Evolutionary conservation across 2,888 invertebrate genomes (phyloP), one percentile per base, ranked within the genome.

Genomic region (Griposia aprilina): DNA sequence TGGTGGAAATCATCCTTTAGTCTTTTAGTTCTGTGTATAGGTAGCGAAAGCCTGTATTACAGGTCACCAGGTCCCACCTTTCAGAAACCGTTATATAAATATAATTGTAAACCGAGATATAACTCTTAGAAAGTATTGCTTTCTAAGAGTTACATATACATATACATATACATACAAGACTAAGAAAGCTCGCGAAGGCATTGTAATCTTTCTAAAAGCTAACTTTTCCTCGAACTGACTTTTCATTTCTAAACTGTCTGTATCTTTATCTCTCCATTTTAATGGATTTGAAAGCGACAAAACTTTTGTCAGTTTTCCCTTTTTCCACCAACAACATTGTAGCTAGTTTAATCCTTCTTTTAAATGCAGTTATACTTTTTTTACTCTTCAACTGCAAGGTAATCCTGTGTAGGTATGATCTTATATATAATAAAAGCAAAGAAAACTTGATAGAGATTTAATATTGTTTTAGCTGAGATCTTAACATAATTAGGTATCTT

Each of bases 401-500:
- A 60, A 63, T 63, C 57, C 26, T 82, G 75, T 78, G 63, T 45
- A n/a, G 41, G 23, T 81, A 48, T 8, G 13, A 50, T 20, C 15
- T 82, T 82, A 41, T 8, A 13, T 50, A 36, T 23, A 48, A 74
- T 41, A 30, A 26, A 76, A 36, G 7, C 45, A 73, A 74, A 81
- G 26, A 81, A 74, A 23, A n/a, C 0, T 15, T 41, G n/a, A 8
- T 6, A 30, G 30, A 76, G 23, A 30, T 55, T 36, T 63, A 81
- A 63, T 74, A 36, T 20, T 45, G 15, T 63, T 75, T 63, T 41
- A 75, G 13, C 41, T 20, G 8, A 30, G 82, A 63, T 75, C 8
- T 30, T 57, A n/a, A 74, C 1, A 11, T 82, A 82, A 63, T 75
- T 45, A 65, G 8, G 17, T n/a, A 8, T 20, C 30, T 57, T 82